phyloP scores from a whole-genome alignment of 92 coral and sea anemone genomes.

The Parazoanthus darwini region DNA sequence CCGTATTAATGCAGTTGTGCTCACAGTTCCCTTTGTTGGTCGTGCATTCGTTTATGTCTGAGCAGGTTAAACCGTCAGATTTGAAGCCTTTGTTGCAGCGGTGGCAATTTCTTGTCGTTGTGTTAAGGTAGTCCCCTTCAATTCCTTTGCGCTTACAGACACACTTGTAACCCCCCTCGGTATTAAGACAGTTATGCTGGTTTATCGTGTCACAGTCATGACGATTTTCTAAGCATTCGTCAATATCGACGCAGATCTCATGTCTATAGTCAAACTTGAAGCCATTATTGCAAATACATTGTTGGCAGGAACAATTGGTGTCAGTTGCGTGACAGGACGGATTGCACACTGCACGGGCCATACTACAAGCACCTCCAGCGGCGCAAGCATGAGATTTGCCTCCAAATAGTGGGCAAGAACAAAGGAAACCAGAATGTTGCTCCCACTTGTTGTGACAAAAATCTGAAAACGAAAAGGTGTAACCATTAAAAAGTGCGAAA shows the following conservation, averaged over 20 bases:
- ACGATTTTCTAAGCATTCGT: conserved; percentile 21
- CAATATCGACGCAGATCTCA: conserved; percentile 20
- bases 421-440: conserved; percentile 8
- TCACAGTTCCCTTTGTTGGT: conserved; percentile 1
- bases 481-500: no score
- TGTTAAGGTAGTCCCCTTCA: conserved; percentile 25
- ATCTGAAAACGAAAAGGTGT: not conserved
- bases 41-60: conserved; percentile 32
- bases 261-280: conserved; percentile 17
- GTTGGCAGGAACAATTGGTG: conserved; percentile 35
- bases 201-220: not conserved
- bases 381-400: conserved; percentile 8
- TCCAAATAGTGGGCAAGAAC: conserved; percentile 6
- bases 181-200: not conserved
- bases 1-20: conserved; percentile 29
- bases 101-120: conserved; percentile 1
- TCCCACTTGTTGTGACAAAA: conserved; percentile 15
- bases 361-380: not conserved
- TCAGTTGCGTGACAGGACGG: not conserved
- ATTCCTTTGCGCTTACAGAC: conserved; percentile 29
- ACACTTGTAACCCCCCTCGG: conserved; percentile 24
- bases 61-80: conserved; percentile 37
- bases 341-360: conserved; percentile 12
- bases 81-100: conserved; percentile 31
- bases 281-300: conserved; percentile 19